These are phyloP conservation scores for Pampus argenteus DNA, from an alignment of 2,797 vertebrate species.

Conservation along the genomic window DNA sequence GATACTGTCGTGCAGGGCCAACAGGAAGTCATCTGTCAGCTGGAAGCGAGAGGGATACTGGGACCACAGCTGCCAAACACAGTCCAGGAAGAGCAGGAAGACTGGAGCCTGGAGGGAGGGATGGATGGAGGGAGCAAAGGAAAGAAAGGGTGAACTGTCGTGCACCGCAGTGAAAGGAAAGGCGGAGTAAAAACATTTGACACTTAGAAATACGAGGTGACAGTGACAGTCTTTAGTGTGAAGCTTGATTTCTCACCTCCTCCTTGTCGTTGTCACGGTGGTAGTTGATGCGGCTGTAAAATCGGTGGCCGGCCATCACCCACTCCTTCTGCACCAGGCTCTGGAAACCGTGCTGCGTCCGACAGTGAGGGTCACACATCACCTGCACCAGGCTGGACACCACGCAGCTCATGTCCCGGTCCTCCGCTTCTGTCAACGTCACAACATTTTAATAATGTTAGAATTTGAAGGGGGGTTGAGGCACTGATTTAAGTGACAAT, in stretches of 20 bases:
- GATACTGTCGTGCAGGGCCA: constrained; percentile 91
- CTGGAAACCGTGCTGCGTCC: constrained; percentile 91
- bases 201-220: no score
- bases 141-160: background rate
- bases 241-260: constrained; percentile 80
- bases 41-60: constrained; percentile 91
- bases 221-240: no score
- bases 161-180: background rate
- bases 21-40: constrained; percentile 91
- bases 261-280: constrained; percentile 84
- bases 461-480: background rate
- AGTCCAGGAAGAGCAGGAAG: constrained; percentile 95
- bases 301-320: constrained; percentile 93
- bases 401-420: constrained; percentile 92
- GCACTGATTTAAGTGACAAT: constrained; percentile 2
- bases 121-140: background rate
- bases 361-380: constrained; percentile 89
- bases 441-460: constrained; percentile 4
- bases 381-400: constrained; percentile 94
- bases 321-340: constrained; percentile 94
- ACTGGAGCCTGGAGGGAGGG: constrained; percentile 86
- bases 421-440: constrained; percentile 85
- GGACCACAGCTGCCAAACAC: constrained; percentile 92
- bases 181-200: no score
- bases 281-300: constrained; percentile 90